phyloP scores from a whole-genome alignment of 1,140 invertebrate species.

The Dreissena rostriformis region DNA sequence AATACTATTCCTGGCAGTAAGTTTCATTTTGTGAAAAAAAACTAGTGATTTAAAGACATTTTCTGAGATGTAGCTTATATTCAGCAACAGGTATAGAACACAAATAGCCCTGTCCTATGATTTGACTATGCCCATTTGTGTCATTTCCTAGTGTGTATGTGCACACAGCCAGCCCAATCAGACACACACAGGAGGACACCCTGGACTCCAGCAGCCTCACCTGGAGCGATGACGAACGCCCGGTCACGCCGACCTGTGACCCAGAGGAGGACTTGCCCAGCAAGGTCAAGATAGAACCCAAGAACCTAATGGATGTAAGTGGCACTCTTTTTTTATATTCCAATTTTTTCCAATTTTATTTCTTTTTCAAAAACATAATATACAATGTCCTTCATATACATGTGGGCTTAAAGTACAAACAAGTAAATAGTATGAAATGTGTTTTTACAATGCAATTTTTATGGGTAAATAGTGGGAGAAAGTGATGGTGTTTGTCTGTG shows the following conservation, averaged over 20 bases:
- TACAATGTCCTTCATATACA: background rate
- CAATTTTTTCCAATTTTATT: background rate
- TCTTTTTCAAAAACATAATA: too few species aligned
- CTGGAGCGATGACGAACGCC: constrained; percentile 66
- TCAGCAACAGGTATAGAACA: constrained; percentile 10
- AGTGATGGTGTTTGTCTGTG: background rate
- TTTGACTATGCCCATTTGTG: background rate
- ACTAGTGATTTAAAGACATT: background rate
- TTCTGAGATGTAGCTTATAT: background rate
- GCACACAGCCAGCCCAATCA: constrained; percentile 53
- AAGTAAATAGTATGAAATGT: too few species aligned
- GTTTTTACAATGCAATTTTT: background rate
- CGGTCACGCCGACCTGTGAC: constrained; percentile 64
- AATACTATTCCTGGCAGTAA: background rate
- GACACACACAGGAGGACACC: background rate
- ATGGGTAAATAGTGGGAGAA: background rate
- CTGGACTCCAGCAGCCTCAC: constrained; percentile 58
- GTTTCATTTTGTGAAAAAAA: background rate
- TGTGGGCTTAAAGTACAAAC: background rate
- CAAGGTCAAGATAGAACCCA: constrained; percentile 71
- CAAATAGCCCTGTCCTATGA: background rate
- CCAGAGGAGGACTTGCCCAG: constrained; percentile 61
- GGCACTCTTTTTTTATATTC: background rate
- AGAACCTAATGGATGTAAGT: constrained; percentile 74
- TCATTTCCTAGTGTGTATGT: constrained; percentile 10